Base-by-base conservation (phyloP, 2,113 vertebrate genomes). In the Ranitomeya variabilis region DNA sequence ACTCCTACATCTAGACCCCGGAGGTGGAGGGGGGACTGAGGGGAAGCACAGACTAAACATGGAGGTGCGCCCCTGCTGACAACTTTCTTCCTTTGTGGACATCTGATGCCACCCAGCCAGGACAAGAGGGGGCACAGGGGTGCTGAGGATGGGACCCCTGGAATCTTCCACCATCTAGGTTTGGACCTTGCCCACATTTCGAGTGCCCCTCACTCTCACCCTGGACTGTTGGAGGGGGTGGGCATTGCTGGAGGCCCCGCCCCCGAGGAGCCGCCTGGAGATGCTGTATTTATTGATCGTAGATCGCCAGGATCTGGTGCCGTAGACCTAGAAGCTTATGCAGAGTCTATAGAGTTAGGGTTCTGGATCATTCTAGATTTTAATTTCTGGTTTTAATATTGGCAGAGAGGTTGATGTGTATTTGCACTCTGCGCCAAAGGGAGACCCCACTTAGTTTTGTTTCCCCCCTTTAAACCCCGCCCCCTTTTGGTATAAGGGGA, bases 1-100 rank as follows among this genome's bases (percentile, higher is more conserved):
- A 99, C 95, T 97, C 98, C 92, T 99, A 99, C 96, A 97, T 99
- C 93, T 97, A 96, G 93, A 93, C 94, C 96, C 97, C 96, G 96
- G 96, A 82, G 90, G 86, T 82, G 23, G 80, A 54, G 59, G 19
- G 37, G 69, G 23, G 73, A 16, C n/a, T 54, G 8, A 77, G 6
- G 67, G 79, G 55, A 60, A 88, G 87, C 87, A 0, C 52, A 86
- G 80, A 2, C 0, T 80, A 57, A 12, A 78, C 21, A 88, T 91
- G 69, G 88, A 91, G 90, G 51, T 89, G 91, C 90, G 88, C 74
- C 51, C 23, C 81, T 14, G n/a, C 59, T 66, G 73, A 18, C 57
- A 66, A 54, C 37, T 64, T 60, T 94, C 6, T 31, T 71, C 14
- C 1, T 31, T 76, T 16, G 57, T 66, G 60, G 37, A 84, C 62